Evolutionary conservation across 2,797 vertebrate species (phyloP), one percentile per base, ranked within the genome.

Genomic region (Todus mexicanus): DNA sequence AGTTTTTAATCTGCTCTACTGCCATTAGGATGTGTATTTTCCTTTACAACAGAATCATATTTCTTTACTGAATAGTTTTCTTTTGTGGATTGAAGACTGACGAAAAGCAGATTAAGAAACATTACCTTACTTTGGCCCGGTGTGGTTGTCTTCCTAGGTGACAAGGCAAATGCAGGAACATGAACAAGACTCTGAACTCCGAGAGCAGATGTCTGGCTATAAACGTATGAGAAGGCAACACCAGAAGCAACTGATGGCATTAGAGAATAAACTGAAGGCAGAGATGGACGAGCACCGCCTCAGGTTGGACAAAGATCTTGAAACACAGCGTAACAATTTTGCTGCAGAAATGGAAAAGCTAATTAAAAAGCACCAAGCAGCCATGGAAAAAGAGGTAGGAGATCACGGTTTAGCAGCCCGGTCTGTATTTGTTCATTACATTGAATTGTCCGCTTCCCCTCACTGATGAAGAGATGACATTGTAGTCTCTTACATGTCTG

Each of bases 161-260:
- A 99, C 99, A 40, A 98, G 99, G 92, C 99, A 99, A 97, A 99
- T 99, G 94, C 99, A 99, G 97, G 99, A 99, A 92, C 99, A 99
- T 9, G 99, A 99, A 93, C 99, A 99, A 94, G 99, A 99, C 96
- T 99, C 99, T 3, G 99, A 99, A 94, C 98, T 99, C 87, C 98
- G 99, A 81, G 99, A 99, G 95, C 99, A 99, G 97, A 99, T 99
- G 98, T 98, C 99, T 84, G 99, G 99, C 87, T 99, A 99, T 96
- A 99, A 99, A 96, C 98, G 99, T 92, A 99, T 99, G 99, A 98
- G 99, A 78, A 97, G 99, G 92, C 99, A 99, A 96, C 99, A 99
- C 97, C 99, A 99, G 98, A 99, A 99, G 91, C 99, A 99, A 81
- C 98, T 99, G 92, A 98, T 99, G 98, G 99, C 99, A 22, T 97